Evolutionary conservation across 2,888 invertebrate species (phyloP).

Genomic region (Protonemura montana): DNA sequence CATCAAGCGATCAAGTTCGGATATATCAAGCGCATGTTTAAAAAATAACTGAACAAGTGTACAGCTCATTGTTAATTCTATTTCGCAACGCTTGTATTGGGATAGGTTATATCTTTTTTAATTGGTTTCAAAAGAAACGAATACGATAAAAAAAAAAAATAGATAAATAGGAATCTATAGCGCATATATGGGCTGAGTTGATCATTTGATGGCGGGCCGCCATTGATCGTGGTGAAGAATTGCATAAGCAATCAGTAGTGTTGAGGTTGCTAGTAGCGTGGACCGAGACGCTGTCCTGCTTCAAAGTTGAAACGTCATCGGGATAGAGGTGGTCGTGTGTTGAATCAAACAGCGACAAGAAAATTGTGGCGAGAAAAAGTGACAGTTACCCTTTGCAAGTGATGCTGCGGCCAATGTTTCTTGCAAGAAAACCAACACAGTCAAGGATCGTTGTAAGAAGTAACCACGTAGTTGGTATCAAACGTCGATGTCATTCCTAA

Average conservation of each 20-base stretch:
- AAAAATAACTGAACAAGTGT: background rate
- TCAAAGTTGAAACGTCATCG: background rate
- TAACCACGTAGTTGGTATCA: too few relatives aligned
- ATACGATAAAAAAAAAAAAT: background rate
- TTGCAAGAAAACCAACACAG: background rate
- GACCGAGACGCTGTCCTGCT: background rate
- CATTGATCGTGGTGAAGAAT: background rate
- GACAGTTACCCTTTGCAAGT: constrained; percentile 14
- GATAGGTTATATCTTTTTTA: constrained; percentile 19
- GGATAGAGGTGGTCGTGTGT: constrained; percentile 9
- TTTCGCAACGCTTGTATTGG: background rate
- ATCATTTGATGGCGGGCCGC: constrained; percentile 22
- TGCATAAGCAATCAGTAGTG: background rate
- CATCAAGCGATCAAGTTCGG: background rate
- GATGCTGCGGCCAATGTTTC: background rate
- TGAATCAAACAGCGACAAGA: constrained; percentile 16
- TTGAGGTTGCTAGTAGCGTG: background rate
- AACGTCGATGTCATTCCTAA: too few relatives aligned
- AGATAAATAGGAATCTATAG: background rate
- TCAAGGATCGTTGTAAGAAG: background rate
- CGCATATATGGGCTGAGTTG: background rate
- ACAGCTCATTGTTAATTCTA: background rate
- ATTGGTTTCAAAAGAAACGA: constrained; percentile 22
- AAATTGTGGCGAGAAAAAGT: constrained; percentile 33
- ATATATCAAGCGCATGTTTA: background rate